Conservation (phyloP, 2,113 vertebrate species). For the Odocoileus hemionus region DNA sequence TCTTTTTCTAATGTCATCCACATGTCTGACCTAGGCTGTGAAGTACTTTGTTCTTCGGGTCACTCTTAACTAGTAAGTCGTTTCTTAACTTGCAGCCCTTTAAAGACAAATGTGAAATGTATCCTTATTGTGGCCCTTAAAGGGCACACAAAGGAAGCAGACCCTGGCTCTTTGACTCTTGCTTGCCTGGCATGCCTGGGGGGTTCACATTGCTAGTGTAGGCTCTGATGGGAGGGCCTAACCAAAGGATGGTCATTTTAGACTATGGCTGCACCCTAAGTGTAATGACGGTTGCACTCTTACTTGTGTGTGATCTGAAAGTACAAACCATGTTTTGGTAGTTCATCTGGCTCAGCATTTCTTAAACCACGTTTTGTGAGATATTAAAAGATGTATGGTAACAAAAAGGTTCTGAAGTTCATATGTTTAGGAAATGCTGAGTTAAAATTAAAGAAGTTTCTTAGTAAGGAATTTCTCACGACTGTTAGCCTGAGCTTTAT, state of each 20-base stretch:
- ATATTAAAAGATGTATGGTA: neutral
- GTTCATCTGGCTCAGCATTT: neutral
- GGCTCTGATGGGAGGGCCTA: neutral
- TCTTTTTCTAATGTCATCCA: constrained; percentile 71
- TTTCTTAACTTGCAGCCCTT: neutral
- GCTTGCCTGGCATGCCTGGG: constrained; percentile 16
- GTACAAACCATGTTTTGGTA: neutral
- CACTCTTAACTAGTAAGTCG: constrained; percentile 53
- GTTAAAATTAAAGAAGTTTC: constrained; percentile 1
- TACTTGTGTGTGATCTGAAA: neutral
- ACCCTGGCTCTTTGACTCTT: constrained; percentile 61
- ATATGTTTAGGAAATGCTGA: neutral
- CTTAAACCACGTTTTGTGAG: neutral
- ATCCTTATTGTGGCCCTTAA: constrained; percentile 49
- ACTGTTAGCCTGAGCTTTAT: neutral
- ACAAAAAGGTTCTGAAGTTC: neutral
- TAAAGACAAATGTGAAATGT: constrained; percentile 53
- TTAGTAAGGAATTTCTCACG: neutral
- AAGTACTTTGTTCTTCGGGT: constrained; percentile 58
- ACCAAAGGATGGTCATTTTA: neutral
- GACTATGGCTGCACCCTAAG: neutral
- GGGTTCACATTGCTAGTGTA: constrained; percentile 36
- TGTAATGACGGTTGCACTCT: neutral
- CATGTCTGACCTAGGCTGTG: constrained; percentile 49
- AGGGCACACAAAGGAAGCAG: constrained; percentile 58